Percentiles rank a stretch among this genome's conserved stretches.
phyloP scores from a whole-genome alignment of 92 coral and sea anemone species.

The Bergia puertoricense region DNA sequence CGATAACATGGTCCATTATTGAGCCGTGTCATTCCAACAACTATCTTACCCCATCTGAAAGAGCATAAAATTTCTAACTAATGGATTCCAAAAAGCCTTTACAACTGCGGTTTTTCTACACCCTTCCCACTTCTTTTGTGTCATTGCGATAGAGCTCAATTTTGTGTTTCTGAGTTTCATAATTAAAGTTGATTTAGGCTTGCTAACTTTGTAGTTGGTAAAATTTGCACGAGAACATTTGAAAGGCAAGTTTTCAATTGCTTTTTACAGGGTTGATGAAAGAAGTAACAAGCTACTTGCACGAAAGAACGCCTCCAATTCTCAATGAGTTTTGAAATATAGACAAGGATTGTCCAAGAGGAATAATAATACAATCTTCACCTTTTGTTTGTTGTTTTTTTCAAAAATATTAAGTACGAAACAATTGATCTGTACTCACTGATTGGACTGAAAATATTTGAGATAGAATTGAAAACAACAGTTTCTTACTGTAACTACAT shows the following conservation, averaged over 20 bases:
- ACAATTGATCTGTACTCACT: too few species aligned
- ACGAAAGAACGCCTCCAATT: constrained; percentile 5
- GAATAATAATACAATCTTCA: too few species aligned
- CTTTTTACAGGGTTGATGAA: constrained; percentile 5
- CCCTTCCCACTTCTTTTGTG: constrained; percentile 15
- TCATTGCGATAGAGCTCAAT: constrained; percentile 13
- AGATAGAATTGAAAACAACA: too few species aligned
- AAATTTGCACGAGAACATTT: constrained; percentile 6
- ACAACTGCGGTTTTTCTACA: constrained; percentile 13
- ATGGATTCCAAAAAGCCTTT: constrained; percentile 13
- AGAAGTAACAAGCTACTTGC: constrained; percentile 8
- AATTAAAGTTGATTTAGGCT: constrained; percentile 9
- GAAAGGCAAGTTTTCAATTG: constrained; percentile 3
- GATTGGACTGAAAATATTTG: too few species aligned
- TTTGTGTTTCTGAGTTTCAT: constrained; percentile 9
- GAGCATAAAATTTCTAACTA: background rate
- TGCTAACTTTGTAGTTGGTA: constrained; percentile 7
- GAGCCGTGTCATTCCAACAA: too few species aligned
- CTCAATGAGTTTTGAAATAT: constrained; percentile 1
- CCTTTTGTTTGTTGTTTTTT: too few species aligned
- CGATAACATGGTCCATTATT: too few species aligned
- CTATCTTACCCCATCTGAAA: too few species aligned
- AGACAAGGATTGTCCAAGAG: too few species aligned
- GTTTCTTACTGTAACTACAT: too few species aligned
- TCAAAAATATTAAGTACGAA: too few species aligned